Evolutionary conservation across 1,140 invertebrate genomes (phyloP).

Genomic region (Drosophila burlai): DNA sequence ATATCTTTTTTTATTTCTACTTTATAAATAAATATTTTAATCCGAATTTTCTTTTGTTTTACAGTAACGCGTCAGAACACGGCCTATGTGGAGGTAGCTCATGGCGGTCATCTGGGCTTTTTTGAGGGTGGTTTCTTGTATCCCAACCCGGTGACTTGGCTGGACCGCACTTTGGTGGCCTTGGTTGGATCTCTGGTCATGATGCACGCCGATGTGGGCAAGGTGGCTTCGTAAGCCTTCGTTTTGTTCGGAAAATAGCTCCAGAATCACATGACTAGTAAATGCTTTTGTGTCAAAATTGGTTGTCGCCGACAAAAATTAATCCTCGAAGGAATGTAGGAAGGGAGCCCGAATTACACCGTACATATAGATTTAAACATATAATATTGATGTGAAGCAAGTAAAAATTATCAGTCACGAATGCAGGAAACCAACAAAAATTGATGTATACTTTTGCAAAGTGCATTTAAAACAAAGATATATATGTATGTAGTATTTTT

Average conservation of each 20-base stretch:
- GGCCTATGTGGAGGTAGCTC: constrained; percentile 92
- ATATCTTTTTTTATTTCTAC: constrained; percentile 81
- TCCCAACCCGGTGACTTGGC: constrained; percentile 95
- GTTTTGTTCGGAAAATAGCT: constrained; percentile 4
- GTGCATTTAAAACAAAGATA: constrained; percentile 74
- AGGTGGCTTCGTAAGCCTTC: constrained; percentile 44
- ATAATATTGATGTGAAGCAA: constrained; percentile 58
- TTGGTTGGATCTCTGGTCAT: constrained; percentile 88
- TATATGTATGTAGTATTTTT: constrained; percentile 47
- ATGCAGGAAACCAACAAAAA: constrained; percentile 39
- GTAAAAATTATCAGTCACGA: constrained; percentile 41
- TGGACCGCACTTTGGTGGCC: constrained; percentile 93
- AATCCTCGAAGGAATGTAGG: constrained; percentile 45
- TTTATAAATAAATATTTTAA: not conserved
- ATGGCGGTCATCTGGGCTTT: constrained; percentile 97
- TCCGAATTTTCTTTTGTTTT: constrained; percentile 72
- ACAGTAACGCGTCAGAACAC: constrained; percentile 89
- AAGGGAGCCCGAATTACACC: constrained; percentile 28
- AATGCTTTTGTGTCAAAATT: constrained; percentile 70
- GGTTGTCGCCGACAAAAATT: constrained; percentile 53
- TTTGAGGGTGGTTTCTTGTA: constrained; percentile 94
- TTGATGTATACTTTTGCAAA: constrained; percentile 70
- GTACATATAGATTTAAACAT: constrained; percentile 49
- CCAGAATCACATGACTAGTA: constrained; percentile 26
- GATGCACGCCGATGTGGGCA: constrained; percentile 67